Conservation (phyloP, 2,113 vertebrate species). For the Microtus pennsylvanicus region DNA sequence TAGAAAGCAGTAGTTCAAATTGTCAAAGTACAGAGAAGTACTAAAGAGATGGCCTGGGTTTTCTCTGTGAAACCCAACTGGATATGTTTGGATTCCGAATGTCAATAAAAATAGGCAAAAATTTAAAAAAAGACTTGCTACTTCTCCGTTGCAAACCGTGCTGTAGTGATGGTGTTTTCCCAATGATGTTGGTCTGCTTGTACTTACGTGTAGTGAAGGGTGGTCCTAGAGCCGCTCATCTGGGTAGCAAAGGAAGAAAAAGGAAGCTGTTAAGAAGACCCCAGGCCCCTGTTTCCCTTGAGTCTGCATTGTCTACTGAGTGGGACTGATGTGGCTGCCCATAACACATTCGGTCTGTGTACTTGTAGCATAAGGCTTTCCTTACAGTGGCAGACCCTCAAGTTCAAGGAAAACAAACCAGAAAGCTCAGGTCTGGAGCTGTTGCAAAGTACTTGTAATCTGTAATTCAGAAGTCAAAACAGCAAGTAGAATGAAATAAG, state of each 20-base stretch:
- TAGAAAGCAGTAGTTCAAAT: background rate
- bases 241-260: background rate
- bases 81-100: background rate
- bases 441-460: background rate
- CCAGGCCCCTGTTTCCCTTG: background rate
- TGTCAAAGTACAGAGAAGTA: background rate
- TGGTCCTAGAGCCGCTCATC: background rate
- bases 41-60: background rate
- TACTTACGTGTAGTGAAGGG: background rate
- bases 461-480: conserved; percentile 22
- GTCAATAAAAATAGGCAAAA: background rate
- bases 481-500: background rate
- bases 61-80: background rate
- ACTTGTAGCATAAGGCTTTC: background rate
- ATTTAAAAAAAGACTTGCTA: background rate
- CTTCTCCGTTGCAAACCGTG: background rate
- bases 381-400: background rate
- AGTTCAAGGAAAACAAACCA: background rate
- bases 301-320: background rate
- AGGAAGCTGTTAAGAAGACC: background rate
- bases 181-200: background rate
- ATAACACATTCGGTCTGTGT: background rate
- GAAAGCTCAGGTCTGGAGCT: background rate
- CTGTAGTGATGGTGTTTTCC: background rate
- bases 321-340: background rate